Evolutionary conservation across 2,888 invertebrate genomes (phyloP).

Genomic region (Cerceris rybyensis): DNA sequence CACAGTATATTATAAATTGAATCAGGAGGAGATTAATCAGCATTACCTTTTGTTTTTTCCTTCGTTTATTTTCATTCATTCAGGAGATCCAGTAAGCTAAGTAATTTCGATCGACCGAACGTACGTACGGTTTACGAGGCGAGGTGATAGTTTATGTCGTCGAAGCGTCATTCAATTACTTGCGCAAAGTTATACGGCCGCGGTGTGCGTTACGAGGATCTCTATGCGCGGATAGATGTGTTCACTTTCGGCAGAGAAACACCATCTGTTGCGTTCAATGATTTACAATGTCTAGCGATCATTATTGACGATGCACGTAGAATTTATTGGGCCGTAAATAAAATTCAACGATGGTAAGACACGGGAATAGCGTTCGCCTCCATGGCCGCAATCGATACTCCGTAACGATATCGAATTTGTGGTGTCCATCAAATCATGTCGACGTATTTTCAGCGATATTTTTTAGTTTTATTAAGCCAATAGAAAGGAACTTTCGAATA

Average conservation of each 20-base stretch:
- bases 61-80: conserved; percentile 4
- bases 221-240: conserved; percentile 15
- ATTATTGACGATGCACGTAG: conserved; percentile 47
- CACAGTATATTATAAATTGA: not conserved
- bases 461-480: conserved; percentile 13
- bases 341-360: conserved; percentile 57
- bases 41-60: conserved; percentile 16
- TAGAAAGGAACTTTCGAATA: too few species aligned
- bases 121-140: conserved; percentile 32
- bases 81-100: conserved; percentile 4
- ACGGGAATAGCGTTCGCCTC: conserved; percentile 14
- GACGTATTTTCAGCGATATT: not conserved
- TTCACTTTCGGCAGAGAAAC: conserved; percentile 37
- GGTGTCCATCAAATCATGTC: conserved; percentile 26
- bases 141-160: conserved; percentile 48
- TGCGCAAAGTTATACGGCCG: conserved; percentile 20
- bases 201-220: conserved; percentile 1
- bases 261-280: conserved; percentile 62
- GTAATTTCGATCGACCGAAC: conserved; percentile 43
- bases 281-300: conserved; percentile 53
- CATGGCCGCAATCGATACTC: conserved; percentile 42
- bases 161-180: conserved; percentile 51
- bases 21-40: not conserved
- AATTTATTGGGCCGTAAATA: conserved; percentile 61
- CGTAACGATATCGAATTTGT: conserved; percentile 39